These are phyloP conservation scores for Philopotamus ludificatus DNA, from an alignment of 1,140 invertebrate species.

Conservation along the genomic window DNA sequence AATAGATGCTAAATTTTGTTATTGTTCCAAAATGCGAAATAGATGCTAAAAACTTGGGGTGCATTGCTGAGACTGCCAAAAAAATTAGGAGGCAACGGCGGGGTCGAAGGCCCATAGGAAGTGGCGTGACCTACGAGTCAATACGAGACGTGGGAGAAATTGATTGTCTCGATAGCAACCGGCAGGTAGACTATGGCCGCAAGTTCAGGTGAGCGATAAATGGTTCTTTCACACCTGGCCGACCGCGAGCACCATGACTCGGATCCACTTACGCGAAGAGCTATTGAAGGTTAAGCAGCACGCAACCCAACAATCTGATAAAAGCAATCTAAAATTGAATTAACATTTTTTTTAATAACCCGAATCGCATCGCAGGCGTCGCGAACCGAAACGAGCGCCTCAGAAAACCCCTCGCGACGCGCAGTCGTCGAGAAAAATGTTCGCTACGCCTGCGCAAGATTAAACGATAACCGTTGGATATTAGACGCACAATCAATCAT, in stretches of 20 bases:
- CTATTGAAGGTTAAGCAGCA: constrained; percentile 6
- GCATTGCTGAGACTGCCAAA: no score
- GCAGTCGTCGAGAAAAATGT: no score
- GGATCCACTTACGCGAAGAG: background rate
- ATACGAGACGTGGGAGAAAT: constrained; percentile 23
- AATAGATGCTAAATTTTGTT: no score
- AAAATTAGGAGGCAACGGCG: no score
- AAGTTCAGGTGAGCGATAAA: constrained; percentile 6
- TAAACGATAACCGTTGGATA: no score
- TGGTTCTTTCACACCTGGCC: constrained; percentile 22
- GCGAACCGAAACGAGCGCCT: background rate
- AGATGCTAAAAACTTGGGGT: no score
- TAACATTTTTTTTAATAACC: background rate
- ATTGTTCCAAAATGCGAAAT: no score
- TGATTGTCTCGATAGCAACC: constrained; percentile 16
- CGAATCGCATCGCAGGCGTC: background rate
- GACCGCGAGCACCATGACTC: constrained; percentile 11
- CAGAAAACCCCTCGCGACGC: background rate
- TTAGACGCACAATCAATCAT: no score
- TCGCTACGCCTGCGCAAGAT: no score
- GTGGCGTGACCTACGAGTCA: constrained; percentile 3
- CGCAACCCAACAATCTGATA: constrained; percentile 14
- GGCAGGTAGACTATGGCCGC: background rate
- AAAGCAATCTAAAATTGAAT: background rate
- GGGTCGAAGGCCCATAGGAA: constrained; percentile 10